These are phyloP conservation scores for Onychomys arenicola DNA, from an alignment of 2,797 vertebrate species.

Conservation along the genomic window DNA sequence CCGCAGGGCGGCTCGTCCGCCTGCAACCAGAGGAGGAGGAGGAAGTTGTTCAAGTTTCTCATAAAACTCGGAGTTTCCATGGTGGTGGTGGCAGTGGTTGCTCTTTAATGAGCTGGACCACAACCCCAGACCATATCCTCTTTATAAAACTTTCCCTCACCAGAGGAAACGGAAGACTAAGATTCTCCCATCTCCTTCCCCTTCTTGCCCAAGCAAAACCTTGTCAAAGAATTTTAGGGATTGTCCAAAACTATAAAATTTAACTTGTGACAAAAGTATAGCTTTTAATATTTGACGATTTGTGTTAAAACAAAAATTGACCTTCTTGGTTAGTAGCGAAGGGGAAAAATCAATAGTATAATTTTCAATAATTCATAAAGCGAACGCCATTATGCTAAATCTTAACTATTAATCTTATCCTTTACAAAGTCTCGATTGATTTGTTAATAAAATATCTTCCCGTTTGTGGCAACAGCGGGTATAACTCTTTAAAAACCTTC, in stretches of 20 bases:
- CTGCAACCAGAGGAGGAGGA: slow-evolving; percentile 66
- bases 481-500: slow-evolving; percentile 92
- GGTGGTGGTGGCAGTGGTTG: slow-evolving; percentile 58
- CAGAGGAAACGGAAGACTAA: slow-evolving; percentile 64
- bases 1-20: slow-evolving; percentile 44
- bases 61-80: slow-evolving; percentile 76
- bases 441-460: slow-evolving; percentile 92
- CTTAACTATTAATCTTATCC: slow-evolving; percentile 92
- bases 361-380: slow-evolving; percentile 92
- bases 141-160: slow-evolving; percentile 75
- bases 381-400: slow-evolving; percentile 90
- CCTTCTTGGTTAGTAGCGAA: slow-evolving; percentile 87
- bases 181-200: slow-evolving; percentile 18
- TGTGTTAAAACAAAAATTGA: slow-evolving; percentile 91
- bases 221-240: slow-evolving; percentile 85
- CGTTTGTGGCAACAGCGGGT: slow-evolving; percentile 89
- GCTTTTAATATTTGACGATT: slow-evolving; percentile 89
- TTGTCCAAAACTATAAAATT: slow-evolving; percentile 84
- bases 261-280: slow-evolving; percentile 85
- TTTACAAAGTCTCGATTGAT: slow-evolving; percentile 93
- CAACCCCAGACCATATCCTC: slow-evolving; percentile 76
- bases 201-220: slow-evolving; percentile 56
- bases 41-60: slow-evolving; percentile 83
- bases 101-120: slow-evolving; percentile 77
- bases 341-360: slow-evolving; percentile 89